Conservation (phyloP, 1,140 invertebrate species). For the Leptopilina boulardi region DNA sequence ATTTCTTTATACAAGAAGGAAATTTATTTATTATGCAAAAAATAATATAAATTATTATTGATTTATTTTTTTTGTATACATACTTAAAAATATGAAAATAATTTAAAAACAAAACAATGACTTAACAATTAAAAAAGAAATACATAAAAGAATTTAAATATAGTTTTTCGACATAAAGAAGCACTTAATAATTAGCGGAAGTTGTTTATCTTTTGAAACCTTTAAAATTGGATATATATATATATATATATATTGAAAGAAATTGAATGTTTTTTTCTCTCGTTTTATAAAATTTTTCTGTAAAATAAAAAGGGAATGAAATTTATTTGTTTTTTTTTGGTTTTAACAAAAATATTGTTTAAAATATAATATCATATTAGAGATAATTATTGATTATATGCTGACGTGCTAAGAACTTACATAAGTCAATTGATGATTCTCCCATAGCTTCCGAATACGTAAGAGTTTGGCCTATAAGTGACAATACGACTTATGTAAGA, state of each 20-base stretch:
- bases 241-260: no score
- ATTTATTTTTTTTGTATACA: no score
- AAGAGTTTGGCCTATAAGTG: not conserved
- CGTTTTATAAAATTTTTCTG: not conserved
- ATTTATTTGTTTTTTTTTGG: no score
- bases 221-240: no score
- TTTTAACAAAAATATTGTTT: no score
- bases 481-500: constrained; percentile 4
- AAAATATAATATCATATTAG: not conserved
- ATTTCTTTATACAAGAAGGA: no score
- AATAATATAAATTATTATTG: no score
- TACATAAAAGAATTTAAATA: not conserved
- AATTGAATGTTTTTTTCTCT: not conserved
- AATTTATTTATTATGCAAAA: no score
- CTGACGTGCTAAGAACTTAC: constrained; percentile 9
- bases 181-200: not conserved
- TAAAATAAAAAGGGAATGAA: no score
- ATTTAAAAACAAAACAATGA: no score
- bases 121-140: not conserved
- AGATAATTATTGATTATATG: constrained; percentile 6
- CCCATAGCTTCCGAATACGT: not conserved
- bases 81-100: no score
- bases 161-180: not conserved
- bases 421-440: constrained; percentile 16
- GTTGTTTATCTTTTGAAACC: not conserved